A percentile compares a stretch with the other conserved stretches of the same genome.
These are phyloP conservation scores for Todus mexicanus DNA, from an alignment of 2,797 vertebrate genomes.

Conservation along the genomic window DNA sequence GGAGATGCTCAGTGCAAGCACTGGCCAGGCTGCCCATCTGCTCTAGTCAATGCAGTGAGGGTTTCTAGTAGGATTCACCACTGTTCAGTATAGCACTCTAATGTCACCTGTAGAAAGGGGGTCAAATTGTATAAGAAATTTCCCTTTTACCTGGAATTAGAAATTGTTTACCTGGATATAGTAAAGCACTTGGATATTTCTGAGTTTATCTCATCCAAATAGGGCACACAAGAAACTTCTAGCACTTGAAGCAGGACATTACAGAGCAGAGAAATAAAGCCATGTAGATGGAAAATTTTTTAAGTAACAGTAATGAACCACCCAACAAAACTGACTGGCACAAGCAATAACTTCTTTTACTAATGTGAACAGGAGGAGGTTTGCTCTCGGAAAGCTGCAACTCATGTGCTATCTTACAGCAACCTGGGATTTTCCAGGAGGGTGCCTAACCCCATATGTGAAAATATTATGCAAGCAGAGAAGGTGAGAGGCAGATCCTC, in stretches of 20 bases:
- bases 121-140: neutral
- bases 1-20: neutral
- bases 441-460: neutral
- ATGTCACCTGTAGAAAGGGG: neutral
- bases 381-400: neutral
- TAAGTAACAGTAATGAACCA: neutral
- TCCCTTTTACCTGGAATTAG: neutral
- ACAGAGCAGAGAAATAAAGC: neutral
- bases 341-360: neutral
- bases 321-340: neutral
- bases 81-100: neutral
- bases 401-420: neutral
- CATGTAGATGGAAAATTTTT: neutral
- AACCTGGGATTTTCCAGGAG: neutral
- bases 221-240: neutral
- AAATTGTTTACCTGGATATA: neutral
- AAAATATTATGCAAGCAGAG: too few relatives aligned
- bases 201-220: neutral
- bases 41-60: fast-evolving
- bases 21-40: neutral
- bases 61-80: neutral
- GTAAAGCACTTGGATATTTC: neutral
- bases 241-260: neutral
- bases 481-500: neutral
- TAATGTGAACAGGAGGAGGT: fast-evolving